A percentile compares a stretch with the other conserved stretches of the same genome.
Evolutionary conservation across 2,113 vertebrate species (phyloP).

Genomic region (Onychostruthus taczanowskii): DNA sequence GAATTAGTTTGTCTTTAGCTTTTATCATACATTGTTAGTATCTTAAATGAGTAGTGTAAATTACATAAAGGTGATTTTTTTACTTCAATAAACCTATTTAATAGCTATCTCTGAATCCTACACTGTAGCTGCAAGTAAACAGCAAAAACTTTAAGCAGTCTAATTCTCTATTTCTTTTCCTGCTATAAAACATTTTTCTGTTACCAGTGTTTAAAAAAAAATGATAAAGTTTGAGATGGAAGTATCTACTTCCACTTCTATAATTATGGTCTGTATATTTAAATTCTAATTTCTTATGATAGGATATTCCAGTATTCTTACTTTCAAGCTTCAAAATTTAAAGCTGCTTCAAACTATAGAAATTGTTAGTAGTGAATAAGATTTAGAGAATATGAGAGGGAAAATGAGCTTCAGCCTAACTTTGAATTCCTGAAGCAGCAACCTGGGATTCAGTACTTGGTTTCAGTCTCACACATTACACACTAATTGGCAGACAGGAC

Average conservation of each 20-base stretch:
- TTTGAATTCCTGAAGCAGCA: not conserved
- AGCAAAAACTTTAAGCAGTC: not conserved
- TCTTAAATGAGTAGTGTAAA: not conserved
- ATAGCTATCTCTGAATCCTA: not conserved
- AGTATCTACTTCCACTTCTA: not conserved
- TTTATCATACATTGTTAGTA: not conserved
- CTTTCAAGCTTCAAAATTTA: not conserved
- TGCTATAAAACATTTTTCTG: not conserved
- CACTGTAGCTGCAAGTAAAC: not conserved
- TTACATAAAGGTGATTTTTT: not conserved
- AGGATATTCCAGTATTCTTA: not conserved
- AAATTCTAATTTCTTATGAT: not conserved
- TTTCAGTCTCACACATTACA: not conserved
- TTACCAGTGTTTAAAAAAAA: not conserved
- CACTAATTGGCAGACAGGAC: not conserved
- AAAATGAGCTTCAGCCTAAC: not conserved
- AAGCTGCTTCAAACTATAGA: not conserved
- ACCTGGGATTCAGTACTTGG: not conserved
- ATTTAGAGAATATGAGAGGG: not conserved
- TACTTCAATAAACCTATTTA: not conserved
- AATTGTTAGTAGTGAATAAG: not conserved
- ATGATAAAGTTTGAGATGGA: not conserved
- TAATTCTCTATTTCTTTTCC: not conserved
- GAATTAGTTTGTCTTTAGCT: not conserved
- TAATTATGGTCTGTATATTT: not conserved